Conservation (phyloP, 2,888 invertebrate species). For the Dasysyrphus tricinctus region DNA sequence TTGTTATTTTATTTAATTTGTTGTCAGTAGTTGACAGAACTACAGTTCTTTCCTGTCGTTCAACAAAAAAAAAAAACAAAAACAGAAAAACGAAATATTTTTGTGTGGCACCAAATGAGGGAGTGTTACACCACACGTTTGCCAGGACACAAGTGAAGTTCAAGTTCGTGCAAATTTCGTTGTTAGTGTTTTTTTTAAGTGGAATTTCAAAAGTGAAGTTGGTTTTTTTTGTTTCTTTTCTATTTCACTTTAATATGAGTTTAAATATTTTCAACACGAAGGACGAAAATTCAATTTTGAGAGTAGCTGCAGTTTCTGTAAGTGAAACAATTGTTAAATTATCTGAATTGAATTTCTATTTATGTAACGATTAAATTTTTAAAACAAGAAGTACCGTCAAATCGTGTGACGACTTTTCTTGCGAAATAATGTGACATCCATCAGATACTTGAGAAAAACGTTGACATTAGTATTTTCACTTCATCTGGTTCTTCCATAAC, state of each 20-base stretch:
- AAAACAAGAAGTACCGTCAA: no score
- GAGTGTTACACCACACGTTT: constrained; percentile 9
- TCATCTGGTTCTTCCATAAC: no score
- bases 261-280: background rate
- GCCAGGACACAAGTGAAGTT: constrained; percentile 10
- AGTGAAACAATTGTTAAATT: background rate
- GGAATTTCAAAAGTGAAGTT: constrained; percentile 4
- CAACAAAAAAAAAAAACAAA: background rate
- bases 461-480: no score
- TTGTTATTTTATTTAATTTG: constrained; percentile 20
- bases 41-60: no score
- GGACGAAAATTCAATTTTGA: background rate
- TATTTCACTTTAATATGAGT: constrained; percentile 7
- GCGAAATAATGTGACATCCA: no score
- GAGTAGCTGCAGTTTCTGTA: background rate
- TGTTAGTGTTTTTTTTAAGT: background rate
- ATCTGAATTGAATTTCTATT: background rate
- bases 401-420: no score
- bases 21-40: constrained; percentile 13
- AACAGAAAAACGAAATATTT: background rate
- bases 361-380: background rate
- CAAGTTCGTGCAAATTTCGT: constrained; percentile 24
- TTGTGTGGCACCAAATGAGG: constrained; percentile 6
- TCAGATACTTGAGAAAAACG: no score
- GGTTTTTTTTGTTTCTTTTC: background rate